Conservation (phyloP, 2,797 vertebrate species). For the Siniperca undulata region DNA sequence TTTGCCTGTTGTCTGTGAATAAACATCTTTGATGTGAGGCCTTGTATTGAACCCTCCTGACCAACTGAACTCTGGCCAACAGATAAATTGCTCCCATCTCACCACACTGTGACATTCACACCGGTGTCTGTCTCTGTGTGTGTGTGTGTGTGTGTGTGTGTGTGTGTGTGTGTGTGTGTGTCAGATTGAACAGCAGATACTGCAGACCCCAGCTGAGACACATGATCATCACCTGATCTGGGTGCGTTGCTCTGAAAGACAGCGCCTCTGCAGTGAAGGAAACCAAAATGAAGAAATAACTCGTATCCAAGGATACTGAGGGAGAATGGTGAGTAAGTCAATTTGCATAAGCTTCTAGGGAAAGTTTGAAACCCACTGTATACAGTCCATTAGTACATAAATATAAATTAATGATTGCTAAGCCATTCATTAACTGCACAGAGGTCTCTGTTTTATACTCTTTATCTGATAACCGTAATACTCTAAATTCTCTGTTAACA, state of each 20-base stretch:
- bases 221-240: conserved; percentile 64
- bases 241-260: conserved; percentile 41
- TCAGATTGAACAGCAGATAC: conserved; percentile 45
- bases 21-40: conserved; percentile 60
- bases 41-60: conserved; percentile 39
- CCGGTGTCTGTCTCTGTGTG: conserved; percentile 19
- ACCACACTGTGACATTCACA: conserved; percentile 63
- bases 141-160: conserved; percentile 36
- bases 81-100: conserved; percentile 57
- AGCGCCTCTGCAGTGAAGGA: conserved; percentile 47
- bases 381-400: conserved; percentile 26
- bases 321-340: conserved; percentile 61
- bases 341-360: conserved; percentile 71
- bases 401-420: conserved; percentile 26
- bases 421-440: conserved; percentile 27
- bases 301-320: conserved; percentile 71
- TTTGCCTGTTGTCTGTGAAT: conserved; percentile 63
- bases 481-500: conserved; percentile 4
- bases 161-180: conserved; percentile 27
- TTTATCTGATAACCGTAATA: conserved; percentile 10
- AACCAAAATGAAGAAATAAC: conserved; percentile 64
- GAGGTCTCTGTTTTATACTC: conserved; percentile 18
- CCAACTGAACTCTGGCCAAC: conserved; percentile 47
- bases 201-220: conserved; percentile 44
- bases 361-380: conserved; percentile 57